Conservation (phyloP, 2,797 vertebrate species). For the Carduelis carduelis region DNA sequence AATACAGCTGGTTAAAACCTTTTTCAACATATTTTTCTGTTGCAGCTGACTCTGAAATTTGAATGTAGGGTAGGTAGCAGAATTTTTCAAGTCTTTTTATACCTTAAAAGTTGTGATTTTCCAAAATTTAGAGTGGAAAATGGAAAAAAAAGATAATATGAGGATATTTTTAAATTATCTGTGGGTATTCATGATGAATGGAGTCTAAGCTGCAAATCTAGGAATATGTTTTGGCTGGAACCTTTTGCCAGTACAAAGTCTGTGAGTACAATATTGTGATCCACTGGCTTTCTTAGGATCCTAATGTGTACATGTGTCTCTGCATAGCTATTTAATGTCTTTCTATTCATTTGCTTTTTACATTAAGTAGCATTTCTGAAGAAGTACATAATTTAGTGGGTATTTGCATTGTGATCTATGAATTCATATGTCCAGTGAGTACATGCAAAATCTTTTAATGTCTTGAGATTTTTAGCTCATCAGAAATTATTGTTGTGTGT, state of each 20-base stretch:
- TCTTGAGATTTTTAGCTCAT: background rate
- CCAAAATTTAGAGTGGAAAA: background rate
- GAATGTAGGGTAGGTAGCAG: background rate
- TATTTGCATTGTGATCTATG: slow-evolving; percentile 32
- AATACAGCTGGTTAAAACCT: background rate
- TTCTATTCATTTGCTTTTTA: slow-evolving; percentile 58
- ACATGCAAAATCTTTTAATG: background rate
- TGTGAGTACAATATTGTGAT: background rate
- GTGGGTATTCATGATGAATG: background rate
- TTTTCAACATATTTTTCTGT: background rate
- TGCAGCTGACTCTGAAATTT: background rate
- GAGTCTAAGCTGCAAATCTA: background rate
- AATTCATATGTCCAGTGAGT: background rate
- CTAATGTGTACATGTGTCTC: background rate
- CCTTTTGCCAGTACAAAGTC: background rate
- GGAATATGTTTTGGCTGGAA: background rate
- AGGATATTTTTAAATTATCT: background rate
- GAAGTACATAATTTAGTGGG: slow-evolving; percentile 50
- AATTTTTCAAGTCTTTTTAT: background rate
- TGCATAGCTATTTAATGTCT: background rate
- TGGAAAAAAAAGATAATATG: background rate
- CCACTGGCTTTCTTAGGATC: background rate
- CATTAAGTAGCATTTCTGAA: slow-evolving; percentile 70
- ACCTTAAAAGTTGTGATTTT: background rate
- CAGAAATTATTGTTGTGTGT: background rate